Conservation (phyloP, 2,888 invertebrate genomes). For the Pandemis heparana region DNA sequence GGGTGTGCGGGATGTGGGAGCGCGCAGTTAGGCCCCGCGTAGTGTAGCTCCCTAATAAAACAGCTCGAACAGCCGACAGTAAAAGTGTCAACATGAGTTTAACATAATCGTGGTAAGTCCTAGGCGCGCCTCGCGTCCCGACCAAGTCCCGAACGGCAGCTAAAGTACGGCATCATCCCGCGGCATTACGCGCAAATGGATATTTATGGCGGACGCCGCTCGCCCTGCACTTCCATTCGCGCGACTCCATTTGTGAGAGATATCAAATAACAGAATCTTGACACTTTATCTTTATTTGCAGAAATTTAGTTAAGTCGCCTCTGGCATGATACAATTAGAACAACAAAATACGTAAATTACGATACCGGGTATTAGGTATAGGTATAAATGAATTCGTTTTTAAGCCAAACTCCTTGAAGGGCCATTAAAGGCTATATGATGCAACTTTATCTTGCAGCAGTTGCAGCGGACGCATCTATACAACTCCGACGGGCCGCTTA, state of each 20-base stretch:
- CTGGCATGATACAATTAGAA: neutral
- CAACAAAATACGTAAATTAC: neutral
- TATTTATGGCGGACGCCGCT: conserved; percentile 24
- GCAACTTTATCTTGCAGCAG: too few species aligned
- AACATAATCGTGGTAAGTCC: neutral
- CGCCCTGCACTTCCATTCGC: neutral
- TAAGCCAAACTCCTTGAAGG: neutral
- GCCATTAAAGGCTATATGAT: too few species aligned
- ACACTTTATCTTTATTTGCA: neutral
- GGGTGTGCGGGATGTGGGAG: too few species aligned
- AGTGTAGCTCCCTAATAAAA: too few species aligned
- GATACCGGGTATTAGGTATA: too few species aligned
- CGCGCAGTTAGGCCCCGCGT: neutral
- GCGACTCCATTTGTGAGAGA: neutral
- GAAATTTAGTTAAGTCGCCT: neutral
- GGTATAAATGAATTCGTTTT: too few species aligned
- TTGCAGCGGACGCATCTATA: too few species aligned
- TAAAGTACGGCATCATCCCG: conserved; percentile 8
- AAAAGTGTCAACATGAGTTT: too few species aligned
- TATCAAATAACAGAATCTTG: conserved; percentile 1
- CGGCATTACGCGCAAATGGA: conserved; percentile 27
- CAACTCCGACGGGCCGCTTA: neutral
- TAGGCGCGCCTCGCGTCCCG: conserved; percentile 21
- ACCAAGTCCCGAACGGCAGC: too few species aligned
- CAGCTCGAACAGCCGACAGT: too few species aligned